These are phyloP conservation scores for Sphenodon punctatus DNA, from an alignment of 2,797 vertebrate species.

Conservation along the genomic window DNA sequence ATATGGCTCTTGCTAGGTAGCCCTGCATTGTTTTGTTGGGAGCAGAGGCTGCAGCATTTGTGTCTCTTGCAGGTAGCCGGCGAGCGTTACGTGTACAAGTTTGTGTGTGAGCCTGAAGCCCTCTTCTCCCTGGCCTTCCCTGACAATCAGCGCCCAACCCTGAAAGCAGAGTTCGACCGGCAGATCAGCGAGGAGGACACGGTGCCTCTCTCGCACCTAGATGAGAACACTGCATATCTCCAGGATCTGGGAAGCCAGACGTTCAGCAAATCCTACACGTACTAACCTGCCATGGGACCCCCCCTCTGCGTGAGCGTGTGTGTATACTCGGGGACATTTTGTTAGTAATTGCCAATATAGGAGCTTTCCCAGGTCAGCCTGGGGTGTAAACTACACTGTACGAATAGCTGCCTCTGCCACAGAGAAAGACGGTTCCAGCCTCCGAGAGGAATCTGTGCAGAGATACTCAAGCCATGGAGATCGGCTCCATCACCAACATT, in stretches of 20 bases:
- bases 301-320: background rate
- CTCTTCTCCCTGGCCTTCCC: slow-evolving; percentile 96
- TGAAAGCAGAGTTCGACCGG: slow-evolving; percentile 89
- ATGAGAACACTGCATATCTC: slow-evolving; percentile 83
- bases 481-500: no score
- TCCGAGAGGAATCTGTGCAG: no score
- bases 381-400: background rate
- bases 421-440: background rate
- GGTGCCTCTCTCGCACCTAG: slow-evolving; percentile 92
- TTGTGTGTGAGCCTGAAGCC: slow-evolving; percentile 95
- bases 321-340: slow-evolving; percentile 21
- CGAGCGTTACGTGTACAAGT: slow-evolving; percentile 98
- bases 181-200: slow-evolving; percentile 95
- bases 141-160: slow-evolving; percentile 89
- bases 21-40: background rate
- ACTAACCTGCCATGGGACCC: slow-evolving; percentile 71
- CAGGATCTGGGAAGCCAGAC: slow-evolving; percentile 85
- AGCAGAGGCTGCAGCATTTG: background rate
- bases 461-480: no score
- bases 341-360: background rate
- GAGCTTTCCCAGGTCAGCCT: background rate
- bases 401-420: background rate
- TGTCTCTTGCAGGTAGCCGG: slow-evolving; percentile 87
- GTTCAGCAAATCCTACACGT: slow-evolving; percentile 92
- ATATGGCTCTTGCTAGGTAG: background rate